These are phyloP conservation scores for Drosophila subsilvestris DNA, from an alignment of 2,888 invertebrate genomes.

Conservation along the genomic window DNA sequence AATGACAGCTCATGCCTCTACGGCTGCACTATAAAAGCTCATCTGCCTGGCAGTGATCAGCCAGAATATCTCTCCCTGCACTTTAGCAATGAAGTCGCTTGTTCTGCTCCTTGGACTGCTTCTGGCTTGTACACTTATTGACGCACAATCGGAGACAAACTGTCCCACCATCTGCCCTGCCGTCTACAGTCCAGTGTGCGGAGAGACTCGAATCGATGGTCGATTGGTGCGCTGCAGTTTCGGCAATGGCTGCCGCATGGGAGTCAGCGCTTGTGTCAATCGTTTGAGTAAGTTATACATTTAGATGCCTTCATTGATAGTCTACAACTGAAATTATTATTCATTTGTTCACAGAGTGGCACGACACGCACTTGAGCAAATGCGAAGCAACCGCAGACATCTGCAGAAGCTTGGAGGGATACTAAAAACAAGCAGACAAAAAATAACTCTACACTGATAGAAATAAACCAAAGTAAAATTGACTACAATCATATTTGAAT, in stretches of 20 bases:
- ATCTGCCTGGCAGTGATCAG: background rate
- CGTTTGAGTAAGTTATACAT: constrained; percentile 9
- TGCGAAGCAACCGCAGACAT: background rate
- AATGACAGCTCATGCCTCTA: background rate
- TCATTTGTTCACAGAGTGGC: constrained; percentile 2
- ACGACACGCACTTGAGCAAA: background rate
- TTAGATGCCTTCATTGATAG: background rate
- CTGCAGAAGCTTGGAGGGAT: background rate
- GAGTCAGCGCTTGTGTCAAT: constrained; percentile 2
- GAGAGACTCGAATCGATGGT: constrained; percentile 2
- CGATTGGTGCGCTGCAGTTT: constrained; percentile 31
- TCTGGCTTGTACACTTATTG: background rate
- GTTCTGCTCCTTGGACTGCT: constrained; percentile 1
- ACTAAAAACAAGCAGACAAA: background rate
- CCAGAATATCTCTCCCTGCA: background rate
- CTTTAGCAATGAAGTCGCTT: constrained; percentile 16
- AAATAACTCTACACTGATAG: background rate
- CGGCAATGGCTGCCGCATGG: constrained; percentile 36
- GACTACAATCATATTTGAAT: too few relatives aligned
- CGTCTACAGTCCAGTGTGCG: constrained; percentile 41
- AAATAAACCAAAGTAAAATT: too few relatives aligned
- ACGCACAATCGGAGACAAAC: background rate
- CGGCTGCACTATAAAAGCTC: constrained; percentile 19
- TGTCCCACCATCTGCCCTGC: constrained; percentile 28
- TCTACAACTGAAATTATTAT: background rate